Evolutionary conservation across 2,888 invertebrate genomes (phyloP).

Genomic region (Cryptocephalus moraei): DNA sequence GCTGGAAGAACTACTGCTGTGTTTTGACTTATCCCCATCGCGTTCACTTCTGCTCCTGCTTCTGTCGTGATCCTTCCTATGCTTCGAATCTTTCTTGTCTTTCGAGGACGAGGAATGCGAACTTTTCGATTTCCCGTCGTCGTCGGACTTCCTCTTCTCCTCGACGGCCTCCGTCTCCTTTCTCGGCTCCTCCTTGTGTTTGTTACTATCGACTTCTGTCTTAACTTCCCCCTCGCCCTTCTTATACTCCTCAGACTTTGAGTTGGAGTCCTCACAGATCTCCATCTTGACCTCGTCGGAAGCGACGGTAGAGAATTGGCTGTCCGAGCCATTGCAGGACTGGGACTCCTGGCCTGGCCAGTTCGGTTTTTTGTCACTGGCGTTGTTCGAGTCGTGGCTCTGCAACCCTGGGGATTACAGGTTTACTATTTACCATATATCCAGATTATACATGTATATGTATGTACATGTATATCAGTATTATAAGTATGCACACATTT

Average conservation of each 20-base stretch:
- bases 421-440: no score
- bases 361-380: conserved; percentile 19
- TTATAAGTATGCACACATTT: no score
- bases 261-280: conserved; percentile 24
- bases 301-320: conserved; percentile 44
- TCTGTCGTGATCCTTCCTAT: conserved; percentile 17
- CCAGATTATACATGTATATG: no score
- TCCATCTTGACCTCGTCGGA: conserved; percentile 41
- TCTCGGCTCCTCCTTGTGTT: conserved; percentile 9
- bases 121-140: conserved; percentile 29
- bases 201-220: conserved; percentile 18
- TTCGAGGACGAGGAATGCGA: conserved; percentile 36
- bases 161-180: conserved; percentile 5
- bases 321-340: conserved; percentile 53
- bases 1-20: conserved; percentile 1
- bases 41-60: conserved; percentile 15
- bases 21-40: conserved; percentile 15
- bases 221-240: conserved; percentile 4
- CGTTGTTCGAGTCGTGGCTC: conserved; percentile 41
- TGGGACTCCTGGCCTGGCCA: conserved; percentile 49
- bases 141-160: conserved; percentile 4
- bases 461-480: no score
- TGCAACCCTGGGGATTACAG: conserved; percentile 36
- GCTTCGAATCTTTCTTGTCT: conserved; percentile 27
- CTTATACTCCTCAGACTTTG: conserved; percentile 1